Conservation (phyloP, 2,888 invertebrate species). For the Amblyjoppa proteus region DNA sequence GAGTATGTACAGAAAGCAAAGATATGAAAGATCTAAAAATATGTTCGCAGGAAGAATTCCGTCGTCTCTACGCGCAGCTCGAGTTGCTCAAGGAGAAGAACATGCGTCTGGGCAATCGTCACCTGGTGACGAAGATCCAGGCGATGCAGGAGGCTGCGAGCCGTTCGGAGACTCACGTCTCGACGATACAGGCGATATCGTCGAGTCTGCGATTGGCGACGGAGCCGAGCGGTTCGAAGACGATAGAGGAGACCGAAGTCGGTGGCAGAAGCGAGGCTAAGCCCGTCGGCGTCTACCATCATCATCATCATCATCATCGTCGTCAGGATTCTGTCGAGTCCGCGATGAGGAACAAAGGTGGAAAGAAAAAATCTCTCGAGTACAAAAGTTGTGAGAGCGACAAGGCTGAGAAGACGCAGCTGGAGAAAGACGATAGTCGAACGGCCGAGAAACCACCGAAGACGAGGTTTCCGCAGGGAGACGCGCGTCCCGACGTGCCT, state of each 20-base stretch:
- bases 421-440: slow-evolving; percentile 67
- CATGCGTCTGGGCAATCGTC: slow-evolving; percentile 90
- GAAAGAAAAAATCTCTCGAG: slow-evolving; percentile 73
- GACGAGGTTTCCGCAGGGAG: slow-evolving; percentile 67
- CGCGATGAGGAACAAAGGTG: slow-evolving; percentile 59
- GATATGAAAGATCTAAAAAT: not conserved
- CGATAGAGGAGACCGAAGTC: slow-evolving; percentile 74
- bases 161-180: slow-evolving; percentile 87
- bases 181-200: slow-evolving; percentile 83
- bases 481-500: slow-evolving; percentile 78
- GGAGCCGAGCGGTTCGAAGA: slow-evolving; percentile 79
- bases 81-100: slow-evolving; percentile 93
- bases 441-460: slow-evolving; percentile 69
- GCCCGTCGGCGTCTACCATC: slow-evolving; percentile 11
- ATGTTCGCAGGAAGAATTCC: slow-evolving; percentile 91
- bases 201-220: slow-evolving; percentile 80
- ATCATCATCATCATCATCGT: slow-evolving; percentile 34
- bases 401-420: slow-evolving; percentile 76
- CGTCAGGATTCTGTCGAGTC: slow-evolving; percentile 38
- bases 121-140: slow-evolving; percentile 90
- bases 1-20: not conserved
- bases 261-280: slow-evolving; percentile 57
- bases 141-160: slow-evolving; percentile 94
- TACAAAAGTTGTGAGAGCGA: slow-evolving; percentile 73
- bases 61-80: slow-evolving; percentile 92